Evolutionary conservation across 2,888 invertebrate species (phyloP), one percentile per base, ranked within the genome.

Genomic region (Oscheius sp.): DNA sequence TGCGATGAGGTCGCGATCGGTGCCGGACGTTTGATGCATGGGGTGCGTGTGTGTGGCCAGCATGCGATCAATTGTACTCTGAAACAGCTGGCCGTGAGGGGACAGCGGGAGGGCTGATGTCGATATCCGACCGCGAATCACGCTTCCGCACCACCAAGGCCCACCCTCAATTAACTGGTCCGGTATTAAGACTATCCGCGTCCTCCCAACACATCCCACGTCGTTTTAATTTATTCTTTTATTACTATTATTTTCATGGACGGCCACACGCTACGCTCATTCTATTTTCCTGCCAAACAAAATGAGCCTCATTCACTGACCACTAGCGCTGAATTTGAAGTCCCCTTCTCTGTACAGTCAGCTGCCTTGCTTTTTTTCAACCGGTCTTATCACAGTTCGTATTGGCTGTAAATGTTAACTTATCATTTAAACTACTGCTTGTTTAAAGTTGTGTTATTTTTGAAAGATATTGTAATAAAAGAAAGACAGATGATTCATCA

Each of bases 11-110:
- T 44, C 41, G 56, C 22, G 44, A 24, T 59, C 44, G 44, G 14
- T 33, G 54, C 32, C 54, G 59, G 59, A 59, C 59, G 59, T 59
- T 59, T 59, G 59, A 59, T 59, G 59, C 59, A 59, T 64, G 32
- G 51, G 38, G 63, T 64, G 51, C 38, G 51, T 45, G 62, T 44
- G 44, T 61, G 61, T 64, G 63, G 59, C 28, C 59, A 28, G 41
- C 59, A 59, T 59, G 59, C 65, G 65, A 65, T 65, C 65, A 65
- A 65, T 65, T 65, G 65, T 65, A 65, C 65, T 65, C 45, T 45
- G 65, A 65, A 65, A 65, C 65, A 65, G 65, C 65, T 65, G 65
- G 65, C 65, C 51, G 22, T 26, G 62, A 59, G 44, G 59, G 59
- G 59, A 59, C 59, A 59, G 59, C 59, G 59, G 54, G 59, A 59